Evolutionary conservation across 2,113 vertebrate genomes (phyloP).

Genomic region (Gnathonemus longibarbis): DNA sequence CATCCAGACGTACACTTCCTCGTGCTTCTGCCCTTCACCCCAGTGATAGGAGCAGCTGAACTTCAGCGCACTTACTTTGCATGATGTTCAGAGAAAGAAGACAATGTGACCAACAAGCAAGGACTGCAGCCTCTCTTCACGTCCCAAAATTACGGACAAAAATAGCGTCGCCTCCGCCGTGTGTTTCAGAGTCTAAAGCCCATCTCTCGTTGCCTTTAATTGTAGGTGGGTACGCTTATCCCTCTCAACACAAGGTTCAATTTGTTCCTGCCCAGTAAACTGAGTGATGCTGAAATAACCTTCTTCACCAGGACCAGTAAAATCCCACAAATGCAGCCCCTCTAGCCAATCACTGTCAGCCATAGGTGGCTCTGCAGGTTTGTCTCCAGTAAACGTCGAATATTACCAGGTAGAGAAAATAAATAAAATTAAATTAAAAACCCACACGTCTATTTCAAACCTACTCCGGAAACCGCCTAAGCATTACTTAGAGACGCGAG

Average conservation of each 20-base stretch:
- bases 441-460: background rate
- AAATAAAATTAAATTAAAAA: background rate
- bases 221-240: background rate
- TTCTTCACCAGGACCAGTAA: background rate
- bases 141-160: background rate
- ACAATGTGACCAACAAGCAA: background rate
- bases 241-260: background rate
- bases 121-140: background rate
- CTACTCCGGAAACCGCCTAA: background rate
- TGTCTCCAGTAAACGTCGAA: constrained; percentile 6
- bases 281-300: constrained; percentile 3
- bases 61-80: constrained; percentile 25
- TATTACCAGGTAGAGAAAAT: background rate
- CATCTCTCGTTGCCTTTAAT: background rate
- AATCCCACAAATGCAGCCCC: background rate
- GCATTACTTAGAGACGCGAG: background rate
- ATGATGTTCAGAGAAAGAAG: background rate
- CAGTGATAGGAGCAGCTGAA: background rate
- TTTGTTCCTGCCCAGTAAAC: constrained; percentile 8
- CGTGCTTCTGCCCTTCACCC: background rate
- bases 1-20: background rate
- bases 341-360: constrained; percentile 19
- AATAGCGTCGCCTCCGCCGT: background rate
- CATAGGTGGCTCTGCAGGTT: constrained; percentile 3
- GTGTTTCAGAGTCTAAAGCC: background rate